These are phyloP conservation scores for Stichopus chloronotus DNA, from an alignment of 35 echinoderm and acorn worm genomes.

Conservation along the genomic window DNA sequence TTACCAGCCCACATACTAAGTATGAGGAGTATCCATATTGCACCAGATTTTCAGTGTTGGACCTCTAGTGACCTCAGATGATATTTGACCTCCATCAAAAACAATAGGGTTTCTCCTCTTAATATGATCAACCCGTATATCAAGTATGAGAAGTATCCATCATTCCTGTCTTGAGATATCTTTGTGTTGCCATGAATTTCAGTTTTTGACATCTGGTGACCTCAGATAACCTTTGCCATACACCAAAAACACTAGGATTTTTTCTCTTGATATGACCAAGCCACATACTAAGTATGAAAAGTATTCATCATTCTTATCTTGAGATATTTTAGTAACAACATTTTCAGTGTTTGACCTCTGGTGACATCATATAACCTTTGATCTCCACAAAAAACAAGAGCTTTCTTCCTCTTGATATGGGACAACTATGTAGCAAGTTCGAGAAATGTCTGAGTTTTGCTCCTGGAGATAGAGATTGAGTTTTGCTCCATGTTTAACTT, in stretches of 20 bases:
- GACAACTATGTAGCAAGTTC: neutral
- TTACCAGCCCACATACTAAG: too few species aligned
- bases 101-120: too few species aligned
- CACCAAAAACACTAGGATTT: neutral
- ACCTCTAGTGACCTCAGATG: too few species aligned
- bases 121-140: too few species aligned
- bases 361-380: neutral
- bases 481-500: too few species aligned
- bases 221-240: neutral
- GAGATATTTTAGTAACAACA: neutral
- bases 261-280: neutral
- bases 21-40: too few species aligned
- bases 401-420: neutral
- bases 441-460: neutral
- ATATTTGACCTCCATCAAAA: too few species aligned
- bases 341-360: neutral
- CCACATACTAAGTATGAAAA: neutral
- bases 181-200: too few species aligned
- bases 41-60: too few species aligned
- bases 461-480: too few species aligned
- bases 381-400: neutral
- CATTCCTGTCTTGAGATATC: too few species aligned
- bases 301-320: neutral
- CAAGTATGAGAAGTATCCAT: too few species aligned
- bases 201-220: neutral